Percentiles rank a stretch among this genome's conserved stretches.
phyloP scores from a whole-genome alignment of 2,797 vertebrate species.

The Oreonectes daqikongensis region DNA sequence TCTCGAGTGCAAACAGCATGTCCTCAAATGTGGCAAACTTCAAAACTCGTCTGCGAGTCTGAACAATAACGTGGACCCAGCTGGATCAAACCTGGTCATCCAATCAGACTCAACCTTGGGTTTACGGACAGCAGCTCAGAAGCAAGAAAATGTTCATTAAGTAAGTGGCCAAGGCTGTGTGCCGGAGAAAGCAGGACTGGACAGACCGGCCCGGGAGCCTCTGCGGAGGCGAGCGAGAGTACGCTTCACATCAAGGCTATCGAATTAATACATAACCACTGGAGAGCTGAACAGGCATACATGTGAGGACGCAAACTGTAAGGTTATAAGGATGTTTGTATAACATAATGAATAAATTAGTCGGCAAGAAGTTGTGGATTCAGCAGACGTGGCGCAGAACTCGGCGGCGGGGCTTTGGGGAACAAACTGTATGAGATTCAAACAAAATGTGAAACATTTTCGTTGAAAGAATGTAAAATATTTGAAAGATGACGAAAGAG shows the following conservation, averaged over 20 bases:
- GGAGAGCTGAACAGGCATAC: slow-evolving; percentile 40
- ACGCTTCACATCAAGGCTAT: slow-evolving; percentile 47
- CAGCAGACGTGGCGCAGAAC: slow-evolving; percentile 25
- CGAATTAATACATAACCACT: slow-evolving; percentile 42
- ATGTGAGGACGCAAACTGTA: slow-evolving; percentile 30
- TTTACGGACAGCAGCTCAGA: slow-evolving; percentile 25
- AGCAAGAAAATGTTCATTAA: slow-evolving; percentile 1
- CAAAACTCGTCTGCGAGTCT: neutral
- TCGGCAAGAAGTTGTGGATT: slow-evolving; percentile 29
- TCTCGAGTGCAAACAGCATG: neutral
- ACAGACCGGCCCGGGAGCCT: slow-evolving; percentile 9
- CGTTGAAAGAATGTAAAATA: neutral
- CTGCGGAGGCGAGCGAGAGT: slow-evolving; percentile 22
- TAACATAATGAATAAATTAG: slow-evolving; percentile 45
- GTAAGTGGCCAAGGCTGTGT: slow-evolving; percentile 19
- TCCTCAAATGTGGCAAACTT: neutral
- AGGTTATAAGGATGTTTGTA: slow-evolving; percentile 21
- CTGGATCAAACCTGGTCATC: neutral
- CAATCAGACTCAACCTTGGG: slow-evolving; percentile 12
- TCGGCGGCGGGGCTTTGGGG: slow-evolving; percentile 1
- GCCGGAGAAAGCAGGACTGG: slow-evolving; percentile 2
- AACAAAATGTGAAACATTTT: neutral
- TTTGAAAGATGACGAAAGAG: neutral
- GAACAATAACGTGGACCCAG: slow-evolving; percentile 21
- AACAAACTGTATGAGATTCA: slow-evolving; percentile 21